Evolutionary conservation across 2,113 vertebrate genomes (phyloP).

Genomic region (Ranitomeya variabilis): DNA sequence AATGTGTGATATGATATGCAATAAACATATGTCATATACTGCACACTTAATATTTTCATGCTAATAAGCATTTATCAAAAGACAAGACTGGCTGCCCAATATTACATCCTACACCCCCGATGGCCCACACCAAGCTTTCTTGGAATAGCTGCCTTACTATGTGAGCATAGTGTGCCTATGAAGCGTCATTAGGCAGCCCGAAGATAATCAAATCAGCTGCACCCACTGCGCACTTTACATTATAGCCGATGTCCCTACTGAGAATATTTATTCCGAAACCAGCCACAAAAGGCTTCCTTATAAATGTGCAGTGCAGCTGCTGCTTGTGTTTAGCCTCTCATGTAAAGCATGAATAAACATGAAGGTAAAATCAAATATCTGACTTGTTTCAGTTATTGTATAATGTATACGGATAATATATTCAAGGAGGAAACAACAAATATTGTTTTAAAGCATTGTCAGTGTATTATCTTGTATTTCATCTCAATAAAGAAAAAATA

Average conservation of each 20-base stretch:
- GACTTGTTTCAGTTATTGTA: conserved; percentile 11
- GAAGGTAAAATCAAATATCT: conserved; percentile 7
- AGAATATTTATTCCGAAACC: conserved; percentile 16
- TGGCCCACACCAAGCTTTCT: not conserved
- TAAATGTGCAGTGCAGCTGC: conserved; percentile 23
- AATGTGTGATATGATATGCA: no score
- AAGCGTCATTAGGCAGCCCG: conserved; percentile 41
- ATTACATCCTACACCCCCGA: not conserved
- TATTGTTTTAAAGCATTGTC: conserved; percentile 1
- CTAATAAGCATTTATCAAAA: not conserved
- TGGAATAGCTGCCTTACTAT: not conserved
- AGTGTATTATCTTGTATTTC: not conserved
- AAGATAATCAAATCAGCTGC: conserved; percentile 48
- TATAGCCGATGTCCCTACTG: conserved; percentile 28
- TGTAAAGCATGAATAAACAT: conserved; percentile 21
- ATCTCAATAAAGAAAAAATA: not conserved
- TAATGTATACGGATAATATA: conserved; percentile 7
- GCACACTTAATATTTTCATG: not conserved
- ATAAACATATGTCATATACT: not conserved
- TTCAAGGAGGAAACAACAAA: not conserved
- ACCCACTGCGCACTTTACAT: conserved; percentile 36
- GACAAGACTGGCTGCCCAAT: not conserved
- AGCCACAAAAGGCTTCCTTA: conserved; percentile 7
- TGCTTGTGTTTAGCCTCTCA: not conserved
- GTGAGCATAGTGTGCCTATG: conserved; percentile 9